These are phyloP conservation scores for Microplitis deprimator DNA, from an alignment of 2,888 invertebrate species.

Conservation along the genomic window DNA sequence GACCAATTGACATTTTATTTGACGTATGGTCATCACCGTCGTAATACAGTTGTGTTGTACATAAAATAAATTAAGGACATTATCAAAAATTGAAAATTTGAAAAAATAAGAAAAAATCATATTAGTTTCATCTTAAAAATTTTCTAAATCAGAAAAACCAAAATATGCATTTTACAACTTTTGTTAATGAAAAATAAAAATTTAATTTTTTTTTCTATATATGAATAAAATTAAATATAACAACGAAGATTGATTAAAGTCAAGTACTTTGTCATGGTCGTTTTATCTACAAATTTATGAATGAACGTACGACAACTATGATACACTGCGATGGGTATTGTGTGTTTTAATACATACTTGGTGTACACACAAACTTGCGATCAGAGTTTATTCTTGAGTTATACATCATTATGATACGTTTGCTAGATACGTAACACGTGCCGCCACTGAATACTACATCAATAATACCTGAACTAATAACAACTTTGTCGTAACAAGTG, in stretches of 20 bases:
- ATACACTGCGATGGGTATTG: conserved; percentile 26
- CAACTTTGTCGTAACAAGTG: not conserved
- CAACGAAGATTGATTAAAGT: conserved; percentile 11
- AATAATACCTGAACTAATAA: not conserved
- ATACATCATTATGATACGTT: conserved; percentile 1
- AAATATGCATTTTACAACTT: too few relatives aligned
- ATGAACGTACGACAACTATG: conserved; percentile 44
- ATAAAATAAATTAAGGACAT: conserved; percentile 1
- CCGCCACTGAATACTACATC: not conserved
- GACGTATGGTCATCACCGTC: conserved; percentile 15
- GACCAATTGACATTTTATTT: conserved; percentile 34
- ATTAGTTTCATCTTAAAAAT: not conserved
- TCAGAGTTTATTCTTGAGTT: conserved; percentile 1
- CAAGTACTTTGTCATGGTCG: conserved; percentile 13
- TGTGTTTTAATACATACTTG: conserved; percentile 7
- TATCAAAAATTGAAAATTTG: not conserved
- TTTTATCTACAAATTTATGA: conserved; percentile 44
- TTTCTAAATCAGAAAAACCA: too few relatives aligned
- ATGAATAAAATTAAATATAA: not conserved
- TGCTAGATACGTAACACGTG: not conserved
- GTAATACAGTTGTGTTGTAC: not conserved
- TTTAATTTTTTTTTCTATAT: too few relatives aligned
- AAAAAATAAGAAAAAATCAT: not conserved
- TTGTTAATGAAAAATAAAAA: too few relatives aligned
- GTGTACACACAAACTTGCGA: conserved; percentile 2